Evolutionary conservation across 1,140 invertebrate species (phyloP), one percentile per base, ranked within the genome.

Genomic region (Drosophila santomea): DNA sequence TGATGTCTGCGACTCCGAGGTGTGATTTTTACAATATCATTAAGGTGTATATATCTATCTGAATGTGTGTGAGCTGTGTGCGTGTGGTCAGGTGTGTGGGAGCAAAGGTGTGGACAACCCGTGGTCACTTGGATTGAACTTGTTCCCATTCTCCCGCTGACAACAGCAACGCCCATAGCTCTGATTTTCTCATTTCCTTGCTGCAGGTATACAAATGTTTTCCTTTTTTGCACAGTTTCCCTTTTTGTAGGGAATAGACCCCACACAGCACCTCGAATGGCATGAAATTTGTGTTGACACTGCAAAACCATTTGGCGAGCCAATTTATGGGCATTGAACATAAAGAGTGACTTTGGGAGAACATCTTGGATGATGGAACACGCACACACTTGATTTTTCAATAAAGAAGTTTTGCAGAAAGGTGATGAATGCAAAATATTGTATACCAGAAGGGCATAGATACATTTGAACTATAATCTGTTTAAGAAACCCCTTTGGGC

Each of bases 21-120:
- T 89, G 84, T 89, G 84, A 89, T 90, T 90, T 89, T 89, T 84
- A 89, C 84, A 89, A 89, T 89, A 84, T 89, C 84, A 90, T 89
- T 89, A 88, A 74, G 78, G 41, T 74, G 48, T 36, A 45, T 41
- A 50, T 43, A 14, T 45, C 2, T 20, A 23, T 8, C 1, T 41
- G 39, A 38, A 35, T 57, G 56, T 45, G 38, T 47, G 25, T 52
- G 56, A 52, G 15, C 50, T 17, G 25, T 59, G 54, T 60, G 67
- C 45, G 59, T 91, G 88, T 91, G 88, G 88, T 77, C 80, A 89
- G 68, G 58, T 60, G 47, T 78, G 82, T 75, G 82, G 83, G 78
- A 86, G 82, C 76, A 45, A 57, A 88, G 83, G 83, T 86, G 83
- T 83, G 84, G 83, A 88, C 83, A 88, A 83, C 83, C 83, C 83